Conservation (phyloP, 23 tunicate species). For the Oikopleura dioica region DNA sequence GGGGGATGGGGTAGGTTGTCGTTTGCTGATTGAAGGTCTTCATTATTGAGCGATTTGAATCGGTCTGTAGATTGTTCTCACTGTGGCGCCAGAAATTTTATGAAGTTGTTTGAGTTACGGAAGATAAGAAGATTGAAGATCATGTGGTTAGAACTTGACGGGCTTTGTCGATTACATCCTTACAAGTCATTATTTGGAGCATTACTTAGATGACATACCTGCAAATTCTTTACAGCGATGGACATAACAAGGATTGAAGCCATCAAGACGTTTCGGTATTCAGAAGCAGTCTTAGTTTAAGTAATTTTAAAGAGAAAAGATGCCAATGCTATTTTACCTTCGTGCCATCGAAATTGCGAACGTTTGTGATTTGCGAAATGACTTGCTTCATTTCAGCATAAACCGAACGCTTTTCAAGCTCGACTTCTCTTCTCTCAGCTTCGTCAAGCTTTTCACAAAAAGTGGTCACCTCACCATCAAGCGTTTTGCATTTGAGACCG, state of each 20-base stretch:
- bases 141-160: no score
- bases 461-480: not conserved
- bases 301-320: no score
- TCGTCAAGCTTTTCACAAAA: not conserved
- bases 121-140: no score
- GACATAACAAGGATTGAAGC: not conserved
- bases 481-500: not conserved
- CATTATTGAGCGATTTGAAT: no score
- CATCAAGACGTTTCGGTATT: not conserved
- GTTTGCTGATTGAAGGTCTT: no score
- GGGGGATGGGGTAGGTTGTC: no score
- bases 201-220: no score
- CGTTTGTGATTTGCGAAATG: not conserved
- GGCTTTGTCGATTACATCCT: no score
- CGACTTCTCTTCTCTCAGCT: not conserved
- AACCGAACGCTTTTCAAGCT: conserved; percentile 4
- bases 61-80: no score
- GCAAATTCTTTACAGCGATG: not conserved
- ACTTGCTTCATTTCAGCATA: conserved; percentile 12
- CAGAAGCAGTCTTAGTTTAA: not conserved
- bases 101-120: no score
- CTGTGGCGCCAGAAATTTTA: no score
- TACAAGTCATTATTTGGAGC: no score
- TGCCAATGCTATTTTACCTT: not conserved
- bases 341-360: not conserved